phyloP scores from a whole-genome alignment of 2,888 invertebrate genomes.

The Chelonus formosanus region DNA sequence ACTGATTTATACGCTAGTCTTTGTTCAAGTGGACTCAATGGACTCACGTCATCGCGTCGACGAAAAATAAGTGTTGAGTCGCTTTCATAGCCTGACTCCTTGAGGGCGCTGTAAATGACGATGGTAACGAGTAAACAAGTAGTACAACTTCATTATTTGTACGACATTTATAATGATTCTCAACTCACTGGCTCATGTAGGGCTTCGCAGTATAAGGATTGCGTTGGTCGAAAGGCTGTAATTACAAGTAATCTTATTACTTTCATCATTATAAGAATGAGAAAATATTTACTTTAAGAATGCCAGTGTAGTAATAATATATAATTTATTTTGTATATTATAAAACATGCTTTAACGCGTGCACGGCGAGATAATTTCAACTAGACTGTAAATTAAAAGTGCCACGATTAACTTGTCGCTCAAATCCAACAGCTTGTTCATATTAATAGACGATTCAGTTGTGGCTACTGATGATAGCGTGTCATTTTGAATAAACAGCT shows the following conservation, averaged over 20 bases:
- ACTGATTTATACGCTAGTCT: conserved; percentile 86
- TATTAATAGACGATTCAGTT: conserved; percentile 4
- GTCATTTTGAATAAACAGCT: neutral
- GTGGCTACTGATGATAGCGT: neutral
- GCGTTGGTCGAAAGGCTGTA: conserved; percentile 74
- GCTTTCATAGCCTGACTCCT: conserved; percentile 91
- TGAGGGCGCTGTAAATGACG: conserved; percentile 71
- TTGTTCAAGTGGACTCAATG: conserved; percentile 83
- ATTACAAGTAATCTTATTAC: conserved; percentile 7
- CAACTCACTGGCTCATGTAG: conserved; percentile 83
- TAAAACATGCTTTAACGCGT: conserved; percentile 31
- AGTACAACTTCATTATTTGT: conserved; percentile 1
- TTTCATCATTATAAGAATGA: neutral
- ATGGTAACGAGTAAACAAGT: conserved; percentile 13
- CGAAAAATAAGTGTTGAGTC: conserved; percentile 89
- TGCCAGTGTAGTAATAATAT: neutral
- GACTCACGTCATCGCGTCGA: conserved; percentile 75
- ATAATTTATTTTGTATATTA: no score
- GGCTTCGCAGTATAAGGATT: conserved; percentile 78
- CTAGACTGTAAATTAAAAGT: neutral
- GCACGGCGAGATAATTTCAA: conserved; percentile 22
- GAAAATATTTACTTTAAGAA: neutral
- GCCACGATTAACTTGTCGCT: neutral
- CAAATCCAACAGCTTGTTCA: conserved; percentile 6
- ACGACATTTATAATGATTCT: conserved; percentile 6